Base-by-base conservation (phyloP, 2,113 vertebrate species). In the Caloenas nicobarica region DNA sequence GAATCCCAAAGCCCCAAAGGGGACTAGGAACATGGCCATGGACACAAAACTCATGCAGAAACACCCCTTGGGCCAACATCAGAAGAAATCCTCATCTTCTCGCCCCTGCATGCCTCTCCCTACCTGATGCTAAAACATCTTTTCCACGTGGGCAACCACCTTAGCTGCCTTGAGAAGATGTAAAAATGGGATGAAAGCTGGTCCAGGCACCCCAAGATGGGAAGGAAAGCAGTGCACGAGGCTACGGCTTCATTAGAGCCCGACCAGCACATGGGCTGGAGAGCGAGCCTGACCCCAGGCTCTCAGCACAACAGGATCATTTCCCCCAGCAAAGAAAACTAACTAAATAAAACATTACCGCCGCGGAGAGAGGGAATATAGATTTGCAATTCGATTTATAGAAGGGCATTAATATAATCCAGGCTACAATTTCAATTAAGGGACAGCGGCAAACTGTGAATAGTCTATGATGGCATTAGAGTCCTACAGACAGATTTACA, bases 401-500 rank as follows among this genome's bases (percentile, higher is more conserved):
- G 94, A 81, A 90, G 83, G 62, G 80, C 91, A 94, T 95, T 95
- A 97, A 95, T 94, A 91, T 88, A 89, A 97, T 80, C 85, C 64
- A 93, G 93, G 92, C 93, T 96, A 90, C 94, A 91, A 91, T 94
- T 94, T 95, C 96, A 97, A 96, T 96, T 96, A 97, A 94, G 93
- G 86, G 93, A 92, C 95, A 97, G 93, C 69, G 2, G 94, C 90
- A 95, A 96, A 96, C 91, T 91, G 91, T 94, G 95, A 93, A 92
- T 87, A 86, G 96, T 56, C 88, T 93, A 74, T 77, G 90, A 96
- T 91, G 94, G 92, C 85, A 94, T 91, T 93, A 97, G 95, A 97
- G 88, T 88, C 94, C 96, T 81, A 93, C 93, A 94, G 95, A 93
- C 93, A 95, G 96, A 97, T 97, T 96, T 96, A 96, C 94, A 96